phyloP scores from a whole-genome alignment of 1,140 invertebrate genomes.

The Polypedilum vanderplanki region DNA sequence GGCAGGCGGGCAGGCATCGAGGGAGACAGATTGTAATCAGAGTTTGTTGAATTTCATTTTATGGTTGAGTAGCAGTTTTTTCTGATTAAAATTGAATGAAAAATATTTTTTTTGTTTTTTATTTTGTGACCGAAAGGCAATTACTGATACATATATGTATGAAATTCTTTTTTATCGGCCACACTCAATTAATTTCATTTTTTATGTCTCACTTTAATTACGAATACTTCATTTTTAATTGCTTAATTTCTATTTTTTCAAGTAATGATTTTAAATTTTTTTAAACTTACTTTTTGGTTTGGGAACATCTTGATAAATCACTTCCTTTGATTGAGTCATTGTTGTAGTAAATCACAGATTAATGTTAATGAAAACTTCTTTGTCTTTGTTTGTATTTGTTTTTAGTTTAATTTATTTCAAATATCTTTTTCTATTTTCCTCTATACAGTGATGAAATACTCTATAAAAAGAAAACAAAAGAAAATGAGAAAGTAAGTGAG shows the following conservation, averaged over 20 bases:
- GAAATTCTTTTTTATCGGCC: conserved; percentile 9
- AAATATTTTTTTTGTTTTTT: background rate
- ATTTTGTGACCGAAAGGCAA: background rate
- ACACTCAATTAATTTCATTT: conserved; percentile 8
- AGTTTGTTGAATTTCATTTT: conserved; percentile 19
- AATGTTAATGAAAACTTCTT: background rate
- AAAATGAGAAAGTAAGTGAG: no score
- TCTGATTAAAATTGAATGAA: conserved; percentile 19
- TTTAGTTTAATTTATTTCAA: no score
- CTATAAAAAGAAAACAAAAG: no score
- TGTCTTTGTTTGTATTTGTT: no score
- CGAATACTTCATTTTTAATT: background rate
- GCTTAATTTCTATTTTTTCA: no score
- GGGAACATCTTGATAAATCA: background rate
- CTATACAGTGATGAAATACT: no score
- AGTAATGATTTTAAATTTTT: background rate
- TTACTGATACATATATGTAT: background rate
- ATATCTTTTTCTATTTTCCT: no score
- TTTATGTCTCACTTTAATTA: background rate
- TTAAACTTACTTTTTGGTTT: conserved; percentile 11
- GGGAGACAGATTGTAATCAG: background rate
- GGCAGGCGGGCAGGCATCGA: background rate
- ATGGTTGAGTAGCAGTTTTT: conserved; percentile 2
- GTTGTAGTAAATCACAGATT: background rate
- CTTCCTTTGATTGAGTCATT: conserved; percentile 8